These are phyloP conservation scores for Labrus mixtus DNA, from an alignment of 2,113 vertebrate genomes.

Conservation along the genomic window DNA sequence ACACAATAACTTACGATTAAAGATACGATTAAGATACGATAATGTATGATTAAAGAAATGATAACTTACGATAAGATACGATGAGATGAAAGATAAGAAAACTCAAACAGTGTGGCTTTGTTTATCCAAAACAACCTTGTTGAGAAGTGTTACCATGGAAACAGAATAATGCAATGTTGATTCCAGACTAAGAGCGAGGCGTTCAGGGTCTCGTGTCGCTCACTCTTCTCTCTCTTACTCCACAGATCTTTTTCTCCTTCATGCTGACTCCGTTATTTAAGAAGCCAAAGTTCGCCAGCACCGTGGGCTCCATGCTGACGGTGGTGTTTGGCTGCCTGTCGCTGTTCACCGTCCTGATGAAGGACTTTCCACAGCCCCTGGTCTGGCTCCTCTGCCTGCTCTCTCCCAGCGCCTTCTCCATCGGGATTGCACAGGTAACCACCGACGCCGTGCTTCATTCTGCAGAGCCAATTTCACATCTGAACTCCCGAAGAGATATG, in stretches of 20 bases:
- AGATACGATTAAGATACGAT: no score
- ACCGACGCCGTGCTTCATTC: neutral
- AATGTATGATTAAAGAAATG: no score
- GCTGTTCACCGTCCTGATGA: conserved; percentile 91
- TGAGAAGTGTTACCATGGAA: no score
- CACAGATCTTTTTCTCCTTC: conserved; percentile 95
- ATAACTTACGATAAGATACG: no score
- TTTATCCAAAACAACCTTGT: no score
- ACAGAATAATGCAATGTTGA: no score
- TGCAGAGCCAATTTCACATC: no score
- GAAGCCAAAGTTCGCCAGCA: conserved; percentile 95
- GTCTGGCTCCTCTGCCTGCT: conserved; percentile 95
- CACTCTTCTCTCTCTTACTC: neutral
- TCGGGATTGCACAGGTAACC: conserved; percentile 93
- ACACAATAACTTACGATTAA: no score
- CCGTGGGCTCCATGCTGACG: conserved; percentile 93
- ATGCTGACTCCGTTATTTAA: conserved; percentile 96
- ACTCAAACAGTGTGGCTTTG: no score
- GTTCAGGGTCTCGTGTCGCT: neutral
- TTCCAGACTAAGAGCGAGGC: no score
- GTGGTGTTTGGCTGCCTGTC: conserved; percentile 93
- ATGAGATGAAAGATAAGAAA: no score
- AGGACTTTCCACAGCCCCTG: conserved; percentile 91
- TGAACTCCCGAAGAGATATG: no score
- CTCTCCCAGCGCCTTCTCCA: conserved; percentile 94